Conservation (phyloP, 1,140 invertebrate species). For the Oncopodura yosiiana region DNA sequence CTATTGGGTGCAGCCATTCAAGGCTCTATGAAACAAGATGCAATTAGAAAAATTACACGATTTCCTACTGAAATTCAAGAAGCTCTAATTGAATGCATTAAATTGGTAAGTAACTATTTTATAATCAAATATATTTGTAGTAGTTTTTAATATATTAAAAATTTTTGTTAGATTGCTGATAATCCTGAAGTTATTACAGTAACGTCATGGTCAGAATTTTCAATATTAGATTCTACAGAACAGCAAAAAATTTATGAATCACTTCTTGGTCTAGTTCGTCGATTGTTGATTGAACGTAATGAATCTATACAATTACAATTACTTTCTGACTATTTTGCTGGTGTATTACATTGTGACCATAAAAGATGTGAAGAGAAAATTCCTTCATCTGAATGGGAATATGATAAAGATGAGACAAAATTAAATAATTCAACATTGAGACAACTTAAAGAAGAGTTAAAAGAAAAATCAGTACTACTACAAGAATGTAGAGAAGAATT, state of each 20-base stretch:
- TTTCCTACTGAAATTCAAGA: slow-evolving; percentile 28
- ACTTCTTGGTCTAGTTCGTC: slow-evolving; percentile 15
- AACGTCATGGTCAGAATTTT: slow-evolving; percentile 29
- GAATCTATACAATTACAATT: slow-evolving; percentile 26
- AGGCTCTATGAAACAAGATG: slow-evolving; percentile 27
- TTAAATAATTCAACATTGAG: slow-evolving; percentile 18
- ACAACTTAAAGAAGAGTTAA: slow-evolving; percentile 32
- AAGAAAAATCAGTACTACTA: slow-evolving; percentile 32
- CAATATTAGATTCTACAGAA: slow-evolving; percentile 15
- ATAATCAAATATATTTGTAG: neutral
- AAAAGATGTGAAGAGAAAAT: slow-evolving; percentile 22
- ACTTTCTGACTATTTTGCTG: slow-evolving; percentile 27
- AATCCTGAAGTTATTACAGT: slow-evolving; percentile 28
- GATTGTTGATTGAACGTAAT: slow-evolving; percentile 30
- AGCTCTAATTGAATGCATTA: slow-evolving; percentile 25
- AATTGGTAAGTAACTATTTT: slow-evolving; percentile 14
- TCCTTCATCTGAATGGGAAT: slow-evolving; percentile 22
- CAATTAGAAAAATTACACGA: slow-evolving; percentile 24
- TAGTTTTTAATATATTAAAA: neutral
- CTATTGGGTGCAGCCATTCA: slow-evolving; percentile 31
- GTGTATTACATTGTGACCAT: slow-evolving; percentile 31
- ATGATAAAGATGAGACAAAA: slow-evolving; percentile 24
- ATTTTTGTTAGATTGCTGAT: slow-evolving; percentile 24
- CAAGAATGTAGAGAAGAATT: slow-evolving; percentile 34
- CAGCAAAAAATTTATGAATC: slow-evolving; percentile 30